Base-by-base conservation (phyloP, 1,140 invertebrate species). In the Megalonaias nervosa region DNA sequence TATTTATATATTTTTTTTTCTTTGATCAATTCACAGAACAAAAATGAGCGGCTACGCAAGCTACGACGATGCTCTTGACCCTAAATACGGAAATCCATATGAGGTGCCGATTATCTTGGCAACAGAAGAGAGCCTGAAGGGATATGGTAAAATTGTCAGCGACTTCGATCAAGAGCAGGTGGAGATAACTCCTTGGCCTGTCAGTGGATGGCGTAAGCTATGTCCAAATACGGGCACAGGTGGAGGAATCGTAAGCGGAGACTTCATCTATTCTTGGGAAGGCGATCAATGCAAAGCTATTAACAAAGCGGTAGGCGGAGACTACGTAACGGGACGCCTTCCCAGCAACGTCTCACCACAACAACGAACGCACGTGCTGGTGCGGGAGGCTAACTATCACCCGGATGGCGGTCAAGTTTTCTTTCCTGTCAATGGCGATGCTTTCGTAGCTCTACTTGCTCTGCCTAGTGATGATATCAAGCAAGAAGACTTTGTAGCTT, bases 361-460 rank as follows among this genome's bases (percentile, higher is more conserved):
- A 9, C 66, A 82, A 57, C 74, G 81, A 12, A 80, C 78, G 26
- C 69, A 78, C 38, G 76, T 81, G 31, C 76, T 81, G 14, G 76
- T 75, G 2, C 66, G 75, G 17, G 75, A 77, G 56, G 71, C 67
- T 26, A 81, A 72, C 9, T 81, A 77, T 59, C 80, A 81, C 31
- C 80, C 80, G n/a, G 80, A 81, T 58, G 71, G 80, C 3, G 80
- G 80, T 26, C 80, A 81, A 65, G 74, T 81, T 31, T 81, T 81
- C 69, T 81, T 75, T 26, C 80, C 80, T 26, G 55, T 71, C 67
- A 71, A 81, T 61, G 68, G 64, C 17, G 73, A 75, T 17, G 64
- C 80, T 16, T 81, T 81, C 31, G 70, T 81, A 11, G 72, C 76
- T 21, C 65, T 78, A 16, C 65, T 78, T 13, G 80, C 80, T 21